Base-by-base conservation (phyloP, 2,113 vertebrate genomes). In the Tyto alba region DNA sequence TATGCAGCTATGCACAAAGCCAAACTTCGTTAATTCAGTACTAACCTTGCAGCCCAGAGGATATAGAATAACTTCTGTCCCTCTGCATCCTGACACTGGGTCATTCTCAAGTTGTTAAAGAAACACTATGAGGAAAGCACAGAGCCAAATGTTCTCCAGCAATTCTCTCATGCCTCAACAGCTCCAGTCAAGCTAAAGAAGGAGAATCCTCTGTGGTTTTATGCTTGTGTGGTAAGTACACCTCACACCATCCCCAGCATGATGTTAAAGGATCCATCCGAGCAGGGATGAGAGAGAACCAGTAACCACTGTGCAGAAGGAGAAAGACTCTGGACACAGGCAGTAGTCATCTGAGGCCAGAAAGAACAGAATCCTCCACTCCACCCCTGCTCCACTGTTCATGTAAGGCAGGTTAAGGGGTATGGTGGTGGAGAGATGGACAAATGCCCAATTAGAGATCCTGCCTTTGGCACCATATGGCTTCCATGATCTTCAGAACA, bases 371-470 rank as follows among this genome's bases (percentile, higher is more conserved):
- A 72, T 43, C n/a, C 22, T 84, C 34, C 29, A 38, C 16, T 68
- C 4, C 32, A 59, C 22, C 34, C 12, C 10, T 62, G 18, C 36
- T 43, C 67, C 59, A 8, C 13, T 16, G 26, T 5, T 45, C 43
- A n/a, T 26, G 7, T 57, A 82, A 56, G 40, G 36, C 7, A 72
- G 29, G 17, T 56, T 48, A 38, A 60, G 40, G 45, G 9, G 16
- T n/a, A 16, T 11, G 17, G 8, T 3, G 1, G 2, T 20, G 7
- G 13, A n/a, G 38, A 57, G 21, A 9, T 15, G 16, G 47, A 5
- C 12, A 62, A 79, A 3, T 34, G 34, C 9, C 45, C 59, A 30
- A 11, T 32, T 36, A 62, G 41, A 60, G 10, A n/a, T 40, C 27
- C 64, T 72, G 23, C 32, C 52, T 59, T 56, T 76, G 53, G 36